phyloP scores from a whole-genome alignment of 1,140 invertebrate species.

The Akabosia matsudoensis region DNA sequence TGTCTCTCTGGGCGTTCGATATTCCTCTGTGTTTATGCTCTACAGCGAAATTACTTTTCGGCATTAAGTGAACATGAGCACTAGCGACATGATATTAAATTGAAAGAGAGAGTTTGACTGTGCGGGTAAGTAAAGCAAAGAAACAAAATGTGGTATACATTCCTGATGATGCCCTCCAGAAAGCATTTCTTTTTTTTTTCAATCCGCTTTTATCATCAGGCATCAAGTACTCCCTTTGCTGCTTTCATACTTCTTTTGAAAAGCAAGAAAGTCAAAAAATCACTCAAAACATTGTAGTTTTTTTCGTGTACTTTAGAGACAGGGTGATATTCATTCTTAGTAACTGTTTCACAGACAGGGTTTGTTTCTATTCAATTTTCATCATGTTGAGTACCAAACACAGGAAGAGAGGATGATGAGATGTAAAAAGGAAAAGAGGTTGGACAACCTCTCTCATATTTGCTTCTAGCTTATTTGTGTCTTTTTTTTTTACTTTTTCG shows the following conservation, averaged over 20 bases:
- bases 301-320: background rate
- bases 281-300: background rate
- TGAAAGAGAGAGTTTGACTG: background rate
- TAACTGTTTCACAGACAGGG: background rate
- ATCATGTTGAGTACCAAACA: background rate
- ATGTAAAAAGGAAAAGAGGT: background rate
- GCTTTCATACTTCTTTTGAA: background rate
- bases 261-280: background rate
- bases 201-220: background rate
- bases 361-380: background rate
- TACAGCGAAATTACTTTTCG: background rate
- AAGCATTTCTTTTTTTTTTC: background rate
- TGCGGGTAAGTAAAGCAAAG: background rate
- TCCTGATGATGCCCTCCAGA: slow-evolving; percentile 4
- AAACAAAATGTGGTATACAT: background rate
- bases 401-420: background rate
- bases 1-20: too few relatives aligned
- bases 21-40: too few relatives aligned
- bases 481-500: background rate
- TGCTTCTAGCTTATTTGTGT: background rate
- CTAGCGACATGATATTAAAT: background rate
- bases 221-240: background rate
- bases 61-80: background rate
- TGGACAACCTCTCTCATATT: background rate
- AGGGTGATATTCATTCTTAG: background rate